Evolutionary conservation across 1,140 invertebrate genomes (phyloP).

Genomic region (Mactra quadrangularis): DNA sequence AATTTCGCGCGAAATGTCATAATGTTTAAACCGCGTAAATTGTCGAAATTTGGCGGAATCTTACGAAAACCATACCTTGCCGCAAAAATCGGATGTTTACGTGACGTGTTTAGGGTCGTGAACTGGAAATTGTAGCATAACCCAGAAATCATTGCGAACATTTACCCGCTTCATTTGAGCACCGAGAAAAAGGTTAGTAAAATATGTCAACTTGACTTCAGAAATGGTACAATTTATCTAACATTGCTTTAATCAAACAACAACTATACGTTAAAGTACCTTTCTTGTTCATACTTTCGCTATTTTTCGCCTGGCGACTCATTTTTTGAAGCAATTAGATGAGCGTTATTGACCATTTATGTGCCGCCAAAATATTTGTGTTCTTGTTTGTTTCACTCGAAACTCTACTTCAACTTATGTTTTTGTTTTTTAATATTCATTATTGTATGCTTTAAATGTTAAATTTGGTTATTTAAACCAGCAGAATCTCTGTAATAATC

Average conservation of each 20-base stretch:
- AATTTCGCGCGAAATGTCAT: conserved; percentile 29
- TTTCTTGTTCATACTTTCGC: too few relatives aligned
- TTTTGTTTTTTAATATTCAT: too few relatives aligned
- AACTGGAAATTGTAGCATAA: conserved; percentile 4
- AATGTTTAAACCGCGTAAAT: not conserved
- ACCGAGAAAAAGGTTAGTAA: conserved; percentile 21
- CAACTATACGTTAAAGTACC: too few relatives aligned
- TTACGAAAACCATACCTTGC: not conserved
- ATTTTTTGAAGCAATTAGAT: too few relatives aligned
- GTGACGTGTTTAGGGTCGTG: conserved; percentile 35
- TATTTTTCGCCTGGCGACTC: too few relatives aligned
- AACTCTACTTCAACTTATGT: too few relatives aligned
- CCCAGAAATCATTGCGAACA: conserved; percentile 57
- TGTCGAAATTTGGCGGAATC: not conserved
- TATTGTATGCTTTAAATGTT: too few relatives aligned
- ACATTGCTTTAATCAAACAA: too few relatives aligned
- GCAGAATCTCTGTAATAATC: not conserved
- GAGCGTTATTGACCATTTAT: not conserved
- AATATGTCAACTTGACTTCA: not conserved
- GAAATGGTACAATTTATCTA: too few relatives aligned
- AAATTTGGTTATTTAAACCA: too few relatives aligned
- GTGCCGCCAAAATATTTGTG: not conserved
- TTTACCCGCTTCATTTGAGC: conserved; percentile 49
- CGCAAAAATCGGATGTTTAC: conserved; percentile 23
- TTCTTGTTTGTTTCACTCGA: too few relatives aligned